phyloP scores from a whole-genome alignment of 2,113 vertebrate genomes.

The Oenanthe oenanthe region DNA sequence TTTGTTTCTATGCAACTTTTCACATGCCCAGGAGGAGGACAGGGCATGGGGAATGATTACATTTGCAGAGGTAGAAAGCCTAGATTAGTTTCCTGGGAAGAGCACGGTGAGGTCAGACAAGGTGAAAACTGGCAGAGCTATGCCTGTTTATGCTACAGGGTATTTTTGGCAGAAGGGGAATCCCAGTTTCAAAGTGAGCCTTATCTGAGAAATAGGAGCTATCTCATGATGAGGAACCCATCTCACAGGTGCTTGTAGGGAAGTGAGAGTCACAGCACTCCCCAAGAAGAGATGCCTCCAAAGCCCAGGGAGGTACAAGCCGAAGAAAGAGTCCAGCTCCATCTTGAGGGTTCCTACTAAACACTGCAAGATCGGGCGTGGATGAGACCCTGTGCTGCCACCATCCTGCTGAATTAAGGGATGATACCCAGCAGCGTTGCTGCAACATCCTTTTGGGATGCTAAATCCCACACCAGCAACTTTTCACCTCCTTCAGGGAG shows the following conservation, averaged over 20 bases:
- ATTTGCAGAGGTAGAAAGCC: background rate
- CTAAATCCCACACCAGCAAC: background rate
- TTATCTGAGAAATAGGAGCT: background rate
- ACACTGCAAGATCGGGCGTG: accelerated
- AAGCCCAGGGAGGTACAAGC: background rate
- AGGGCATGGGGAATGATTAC: accelerated
- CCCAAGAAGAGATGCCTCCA: background rate
- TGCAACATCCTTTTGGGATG: background rate
- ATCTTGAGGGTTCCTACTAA: background rate
- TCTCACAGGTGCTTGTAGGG: accelerated
- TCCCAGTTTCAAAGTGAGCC: background rate
- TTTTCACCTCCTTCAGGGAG: background rate
- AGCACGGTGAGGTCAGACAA: background rate
- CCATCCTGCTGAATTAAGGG: accelerated
- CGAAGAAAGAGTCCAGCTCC: background rate
- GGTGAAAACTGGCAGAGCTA: background rate
- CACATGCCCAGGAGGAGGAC: background rate
- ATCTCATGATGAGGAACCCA: accelerated
- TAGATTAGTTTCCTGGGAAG: background rate
- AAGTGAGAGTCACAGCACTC: background rate
- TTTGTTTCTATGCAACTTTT: background rate
- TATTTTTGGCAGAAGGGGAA: background rate
- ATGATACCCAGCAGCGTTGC: background rate
- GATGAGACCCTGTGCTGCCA: background rate
- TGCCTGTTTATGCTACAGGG: background rate